phyloP scores from a whole-genome alignment of 2,113 vertebrate species.

The Syngnathus scovelli region DNA sequence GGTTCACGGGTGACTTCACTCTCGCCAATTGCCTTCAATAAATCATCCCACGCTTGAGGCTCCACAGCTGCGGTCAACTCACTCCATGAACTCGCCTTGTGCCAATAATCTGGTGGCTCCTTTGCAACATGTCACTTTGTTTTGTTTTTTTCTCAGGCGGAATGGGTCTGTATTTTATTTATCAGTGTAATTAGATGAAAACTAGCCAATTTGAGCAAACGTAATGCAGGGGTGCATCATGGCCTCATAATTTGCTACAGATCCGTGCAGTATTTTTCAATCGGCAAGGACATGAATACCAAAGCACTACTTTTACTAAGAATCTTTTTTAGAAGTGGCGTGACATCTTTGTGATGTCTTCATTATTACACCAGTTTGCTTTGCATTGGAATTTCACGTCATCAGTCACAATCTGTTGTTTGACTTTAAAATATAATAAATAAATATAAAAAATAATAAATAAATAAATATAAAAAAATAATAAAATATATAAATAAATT shows the following conservation, averaged over 20 bases:
- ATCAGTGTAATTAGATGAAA: neutral
- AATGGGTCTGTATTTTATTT: neutral
- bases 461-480: too few relatives aligned
- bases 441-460: too few relatives aligned
- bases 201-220: neutral
- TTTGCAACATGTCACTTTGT: neutral
- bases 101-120: neutral
- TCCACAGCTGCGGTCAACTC: neutral
- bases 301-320: neutral
- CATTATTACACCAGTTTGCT: neutral
- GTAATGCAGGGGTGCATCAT: neutral
- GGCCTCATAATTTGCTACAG: neutral
- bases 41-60: neutral
- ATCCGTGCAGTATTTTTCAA: neutral
- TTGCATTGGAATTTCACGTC: neutral
- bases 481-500: too few relatives aligned
- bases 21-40: slow-evolving; percentile 1
- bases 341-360: neutral
- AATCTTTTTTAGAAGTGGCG: too few relatives aligned
- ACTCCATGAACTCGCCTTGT: neutral
- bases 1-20: neutral
- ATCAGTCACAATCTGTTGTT: neutral
- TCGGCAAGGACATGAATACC: neutral
- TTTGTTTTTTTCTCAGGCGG: neutral
- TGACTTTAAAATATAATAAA: neutral